Conservation (phyloP, 2,113 vertebrate species). For the Mesembrinibis cayennensis region DNA sequence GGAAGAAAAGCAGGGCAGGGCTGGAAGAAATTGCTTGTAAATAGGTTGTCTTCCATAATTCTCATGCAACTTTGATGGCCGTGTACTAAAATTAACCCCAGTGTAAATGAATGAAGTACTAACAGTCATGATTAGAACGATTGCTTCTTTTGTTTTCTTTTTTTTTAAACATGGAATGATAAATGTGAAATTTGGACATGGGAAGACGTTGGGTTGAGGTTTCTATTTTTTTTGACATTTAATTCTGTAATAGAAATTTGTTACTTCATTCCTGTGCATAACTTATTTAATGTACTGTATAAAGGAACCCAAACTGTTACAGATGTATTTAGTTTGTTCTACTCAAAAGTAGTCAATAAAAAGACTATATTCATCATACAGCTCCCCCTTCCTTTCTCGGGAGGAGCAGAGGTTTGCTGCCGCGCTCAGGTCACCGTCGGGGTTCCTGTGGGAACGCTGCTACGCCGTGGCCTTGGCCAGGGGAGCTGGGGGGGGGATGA, state of each 20-base stretch:
- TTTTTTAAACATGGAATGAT: slow-evolving; percentile 28
- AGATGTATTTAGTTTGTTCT: slow-evolving; percentile 85
- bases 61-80: slow-evolving; percentile 13
- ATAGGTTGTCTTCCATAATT: slow-evolving; percentile 65
- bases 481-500: background rate
- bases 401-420: background rate
- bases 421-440: rapidly evolving
- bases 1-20: background rate
- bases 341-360: slow-evolving; percentile 82
- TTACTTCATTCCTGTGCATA: slow-evolving; percentile 79
- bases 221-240: slow-evolving; percentile 68
- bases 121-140: slow-evolving; percentile 26
- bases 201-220: slow-evolving; percentile 41
- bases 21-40: slow-evolving; percentile 38
- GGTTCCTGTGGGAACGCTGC: no score
- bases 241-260: slow-evolving; percentile 73
- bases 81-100: slow-evolving; percentile 36
- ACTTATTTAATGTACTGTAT: slow-evolving; percentile 84
- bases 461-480: background rate
- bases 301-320: slow-evolving; percentile 77
- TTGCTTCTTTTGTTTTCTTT: background rate
- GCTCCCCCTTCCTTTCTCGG: background rate
- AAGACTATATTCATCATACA: slow-evolving; percentile 75
- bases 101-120: slow-evolving; percentile 65
- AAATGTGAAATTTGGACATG: slow-evolving; percentile 51